These are phyloP conservation scores for Tiaroga cobitis DNA, from an alignment of 2,797 vertebrate species.

Conservation along the genomic window DNA sequence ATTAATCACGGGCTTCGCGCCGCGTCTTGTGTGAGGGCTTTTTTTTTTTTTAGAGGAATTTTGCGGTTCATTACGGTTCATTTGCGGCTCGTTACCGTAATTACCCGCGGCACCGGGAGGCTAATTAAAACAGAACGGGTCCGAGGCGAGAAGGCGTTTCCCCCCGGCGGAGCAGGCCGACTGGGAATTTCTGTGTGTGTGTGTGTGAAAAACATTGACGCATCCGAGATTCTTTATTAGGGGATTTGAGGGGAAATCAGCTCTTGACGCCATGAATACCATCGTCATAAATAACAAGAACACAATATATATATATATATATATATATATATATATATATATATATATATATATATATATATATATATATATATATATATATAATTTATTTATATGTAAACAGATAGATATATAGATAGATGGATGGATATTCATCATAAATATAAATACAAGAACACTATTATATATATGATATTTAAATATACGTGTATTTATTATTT, in stretches of 20 bases:
- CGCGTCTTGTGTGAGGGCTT: constrained; percentile 43
- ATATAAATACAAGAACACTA: neutral
- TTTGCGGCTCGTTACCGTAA: constrained; percentile 65
- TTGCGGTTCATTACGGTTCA: constrained; percentile 62
- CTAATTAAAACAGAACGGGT: constrained; percentile 61
- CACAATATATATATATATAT: neutral
- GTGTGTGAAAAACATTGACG: constrained; percentile 9
- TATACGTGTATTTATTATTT: no score
- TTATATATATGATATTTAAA: no score
- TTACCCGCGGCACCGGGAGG: constrained; percentile 62
- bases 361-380: neutral
- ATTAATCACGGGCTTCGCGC: constrained; percentile 55
- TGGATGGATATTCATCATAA: no score
- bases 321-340: neutral
- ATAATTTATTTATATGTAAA: neutral
- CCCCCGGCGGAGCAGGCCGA: constrained; percentile 36
- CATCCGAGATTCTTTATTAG: constrained; percentile 26
- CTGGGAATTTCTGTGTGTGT: constrained; percentile 39
- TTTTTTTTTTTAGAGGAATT: constrained; percentile 50
- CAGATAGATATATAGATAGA: no score
- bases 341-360: neutral
- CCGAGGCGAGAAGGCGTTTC: constrained; percentile 49
- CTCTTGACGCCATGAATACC: neutral
- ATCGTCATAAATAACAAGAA: neutral
- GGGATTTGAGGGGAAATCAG: constrained; percentile 19